A percentile compares a stretch with the other conserved stretches of the same genome.
Conservation (phyloP, 2,888 invertebrate genomes). For the Globia sparganii region DNA sequence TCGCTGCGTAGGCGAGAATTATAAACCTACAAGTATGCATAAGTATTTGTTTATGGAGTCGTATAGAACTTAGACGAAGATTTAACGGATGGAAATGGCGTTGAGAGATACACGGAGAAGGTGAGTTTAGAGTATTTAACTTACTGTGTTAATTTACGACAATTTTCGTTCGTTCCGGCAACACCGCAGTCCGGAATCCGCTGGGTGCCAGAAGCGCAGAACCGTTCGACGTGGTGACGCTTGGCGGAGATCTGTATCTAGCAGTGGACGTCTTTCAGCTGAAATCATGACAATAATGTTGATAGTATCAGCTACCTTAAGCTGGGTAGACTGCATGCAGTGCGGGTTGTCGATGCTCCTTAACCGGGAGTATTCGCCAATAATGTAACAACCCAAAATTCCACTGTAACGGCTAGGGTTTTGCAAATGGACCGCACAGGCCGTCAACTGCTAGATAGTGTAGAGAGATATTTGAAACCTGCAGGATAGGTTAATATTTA, state of each 20-base stretch:
- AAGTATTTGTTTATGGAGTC: constrained; percentile 64
- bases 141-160: constrained; percentile 16
- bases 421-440: background rate
- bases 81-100: constrained; percentile 47
- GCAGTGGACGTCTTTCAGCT: background rate
- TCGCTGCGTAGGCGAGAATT: constrained; percentile 62
- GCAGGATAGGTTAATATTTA: background rate
- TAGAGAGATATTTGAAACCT: background rate
- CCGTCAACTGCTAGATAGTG: background rate
- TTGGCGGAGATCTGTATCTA: background rate
- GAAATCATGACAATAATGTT: too few relatives aligned
- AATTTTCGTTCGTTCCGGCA: background rate
- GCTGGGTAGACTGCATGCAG: background rate
- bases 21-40: constrained; percentile 56
- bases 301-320: too few relatives aligned
- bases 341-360: background rate
- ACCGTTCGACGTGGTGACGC: background rate
- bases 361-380: too few relatives aligned
- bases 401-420: background rate
- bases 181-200: background rate
- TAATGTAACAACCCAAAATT: background rate
- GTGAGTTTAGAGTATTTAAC: constrained; percentile 11
- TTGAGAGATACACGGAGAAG: constrained; percentile 8
- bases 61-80: constrained; percentile 57
- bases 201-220: background rate